phyloP scores from a whole-genome alignment of 2,888 invertebrate species.

The Ochlodes sylvanus region DNA sequence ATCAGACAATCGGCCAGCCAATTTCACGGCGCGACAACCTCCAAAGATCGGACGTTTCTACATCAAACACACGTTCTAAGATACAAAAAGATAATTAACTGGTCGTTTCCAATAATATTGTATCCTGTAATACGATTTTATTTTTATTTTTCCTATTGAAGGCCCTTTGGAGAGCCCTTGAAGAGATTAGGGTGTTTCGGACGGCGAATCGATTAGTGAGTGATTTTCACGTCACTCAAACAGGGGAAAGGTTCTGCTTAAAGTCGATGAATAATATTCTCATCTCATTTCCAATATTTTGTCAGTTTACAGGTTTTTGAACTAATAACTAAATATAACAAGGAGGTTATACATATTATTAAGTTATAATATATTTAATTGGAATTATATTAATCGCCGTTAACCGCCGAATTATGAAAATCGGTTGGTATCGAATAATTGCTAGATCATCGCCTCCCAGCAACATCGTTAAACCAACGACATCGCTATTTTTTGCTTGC shows the following conservation, averaged over 20 bases:
- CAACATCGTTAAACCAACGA: too few species aligned
- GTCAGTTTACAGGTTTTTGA: neutral
- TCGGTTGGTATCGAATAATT: too few species aligned
- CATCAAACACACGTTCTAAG: conserved; percentile 49
- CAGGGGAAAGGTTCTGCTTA: neutral
- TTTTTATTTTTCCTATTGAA: conserved; percentile 9
- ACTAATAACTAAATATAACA: neutral
- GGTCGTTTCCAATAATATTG: conserved; percentile 8
- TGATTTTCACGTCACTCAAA: conserved; percentile 7
- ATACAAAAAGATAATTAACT: conserved; percentile 28
- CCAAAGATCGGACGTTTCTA: conserved; percentile 63
- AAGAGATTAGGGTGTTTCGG: neutral
- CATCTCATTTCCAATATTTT: neutral
- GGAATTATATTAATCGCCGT: too few species aligned
- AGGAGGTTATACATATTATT: neutral
- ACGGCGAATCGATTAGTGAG: neutral
- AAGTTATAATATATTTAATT: too few species aligned
- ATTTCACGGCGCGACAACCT: conserved; percentile 69
- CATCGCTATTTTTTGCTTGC: too few species aligned
- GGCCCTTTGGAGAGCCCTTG: neutral
- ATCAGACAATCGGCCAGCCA: conserved; percentile 72
- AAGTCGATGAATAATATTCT: neutral
- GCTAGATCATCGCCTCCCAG: too few species aligned
- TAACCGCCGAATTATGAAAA: too few species aligned
- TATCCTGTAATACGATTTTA: conserved; percentile 9